Percentiles rank a stretch among this genome's conserved stretches.
Conservation (phyloP, 2,113 vertebrate genomes). For the Gymnorhina tibicen region DNA sequence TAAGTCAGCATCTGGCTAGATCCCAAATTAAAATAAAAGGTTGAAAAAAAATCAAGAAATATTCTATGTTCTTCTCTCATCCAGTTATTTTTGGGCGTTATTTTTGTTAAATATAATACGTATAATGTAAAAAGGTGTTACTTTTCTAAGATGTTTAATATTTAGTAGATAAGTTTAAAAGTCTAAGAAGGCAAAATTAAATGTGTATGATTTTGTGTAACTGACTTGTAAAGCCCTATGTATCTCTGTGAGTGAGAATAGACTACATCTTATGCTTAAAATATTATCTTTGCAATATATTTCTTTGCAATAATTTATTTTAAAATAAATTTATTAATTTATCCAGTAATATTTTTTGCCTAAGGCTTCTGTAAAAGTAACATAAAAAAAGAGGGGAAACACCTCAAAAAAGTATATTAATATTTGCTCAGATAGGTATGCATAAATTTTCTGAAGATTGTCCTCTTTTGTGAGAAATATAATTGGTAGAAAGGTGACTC, state of each 20-base stretch:
- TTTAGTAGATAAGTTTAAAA: neutral
- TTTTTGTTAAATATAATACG: neutral
- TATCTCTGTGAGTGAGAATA: neutral
- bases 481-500: neutral
- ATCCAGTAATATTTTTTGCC: neutral
- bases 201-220: neutral
- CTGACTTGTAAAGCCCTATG: neutral
- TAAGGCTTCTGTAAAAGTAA: neutral
- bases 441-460: neutral
- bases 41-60: neutral
- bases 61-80: neutral
- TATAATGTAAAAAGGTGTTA: neutral
- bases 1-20: neutral
- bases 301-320: neutral
- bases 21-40: neutral
- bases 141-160: neutral
- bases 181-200: neutral
- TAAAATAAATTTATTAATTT: neutral
- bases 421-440: neutral
- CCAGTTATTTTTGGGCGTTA: neutral
- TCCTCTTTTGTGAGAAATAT: neutral
- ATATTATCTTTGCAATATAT: neutral
- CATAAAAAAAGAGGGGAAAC: rapidly evolving
- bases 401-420: neutral
- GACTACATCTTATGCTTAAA: neutral